phyloP scores from a whole-genome alignment of 2,113 vertebrate genomes.

The Pseudois nayaur region DNA sequence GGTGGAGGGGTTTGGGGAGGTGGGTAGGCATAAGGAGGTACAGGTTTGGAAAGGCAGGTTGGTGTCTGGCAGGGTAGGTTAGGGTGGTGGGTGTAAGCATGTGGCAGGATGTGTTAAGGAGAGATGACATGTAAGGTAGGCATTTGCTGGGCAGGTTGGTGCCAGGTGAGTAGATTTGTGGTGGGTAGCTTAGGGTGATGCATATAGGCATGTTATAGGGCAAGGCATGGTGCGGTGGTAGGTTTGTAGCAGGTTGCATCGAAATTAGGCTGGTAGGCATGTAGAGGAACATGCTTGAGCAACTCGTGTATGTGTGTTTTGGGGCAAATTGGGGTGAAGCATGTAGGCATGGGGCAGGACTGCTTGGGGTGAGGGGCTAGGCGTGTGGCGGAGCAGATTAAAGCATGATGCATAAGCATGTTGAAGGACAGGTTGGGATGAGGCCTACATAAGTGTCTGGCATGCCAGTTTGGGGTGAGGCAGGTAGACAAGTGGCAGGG shows the following conservation, averaged over 20 bases:
- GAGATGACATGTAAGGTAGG: not conserved
- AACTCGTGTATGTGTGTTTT: not conserved
- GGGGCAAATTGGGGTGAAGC: not conserved
- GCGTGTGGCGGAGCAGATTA: not conserved
- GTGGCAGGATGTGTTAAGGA: not conserved
- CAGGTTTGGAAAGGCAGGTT: not conserved
- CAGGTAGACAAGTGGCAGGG: not conserved
- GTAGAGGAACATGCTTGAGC: not conserved
- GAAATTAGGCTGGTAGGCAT: not conserved
- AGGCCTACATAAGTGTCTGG: not conserved
- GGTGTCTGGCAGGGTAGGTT: not conserved
- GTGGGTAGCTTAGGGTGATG: not conserved
- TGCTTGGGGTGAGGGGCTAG: not conserved
- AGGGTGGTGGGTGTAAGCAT: not conserved
- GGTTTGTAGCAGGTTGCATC: not conserved
- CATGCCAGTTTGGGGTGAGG: not conserved
- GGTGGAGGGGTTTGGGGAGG: not conserved
- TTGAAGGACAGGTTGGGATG: not conserved
- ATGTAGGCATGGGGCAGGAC: not conserved
- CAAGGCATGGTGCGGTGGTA: not conserved
- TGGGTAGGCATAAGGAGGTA: not conserved
- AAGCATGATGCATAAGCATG: not conserved
- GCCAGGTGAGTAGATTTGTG: not conserved
- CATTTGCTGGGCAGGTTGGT: not conserved
- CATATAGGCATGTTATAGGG: not conserved